A percentile compares a stretch with the other conserved stretches of the same genome.
phyloP scores from a whole-genome alignment of 1,140 invertebrate species.

The Diorhabda sublineata region DNA sequence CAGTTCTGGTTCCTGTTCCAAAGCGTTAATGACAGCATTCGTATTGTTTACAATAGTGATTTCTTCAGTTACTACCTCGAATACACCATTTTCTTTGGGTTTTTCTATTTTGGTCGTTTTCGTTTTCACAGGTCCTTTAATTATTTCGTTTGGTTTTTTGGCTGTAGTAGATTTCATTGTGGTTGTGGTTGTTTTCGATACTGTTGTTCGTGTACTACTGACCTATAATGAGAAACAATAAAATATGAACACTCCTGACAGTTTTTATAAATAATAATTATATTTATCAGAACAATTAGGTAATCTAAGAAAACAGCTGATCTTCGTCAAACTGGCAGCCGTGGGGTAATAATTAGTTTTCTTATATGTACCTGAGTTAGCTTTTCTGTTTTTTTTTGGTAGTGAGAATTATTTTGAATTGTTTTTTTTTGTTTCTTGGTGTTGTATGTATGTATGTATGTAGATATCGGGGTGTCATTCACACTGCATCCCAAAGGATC shows the following conservation, averaged over 20 bases:
- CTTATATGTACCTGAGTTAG: too few species aligned
- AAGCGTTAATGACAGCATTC: slow-evolving; percentile 15
- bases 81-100: slow-evolving; percentile 37
- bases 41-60: slow-evolving; percentile 32
- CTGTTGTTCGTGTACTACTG: slow-evolving; percentile 28
- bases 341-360: too few species aligned
- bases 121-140: slow-evolving; percentile 23
- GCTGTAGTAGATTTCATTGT: slow-evolving; percentile 26
- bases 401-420: too few species aligned
- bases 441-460: too few species aligned
- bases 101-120: slow-evolving; percentile 39
- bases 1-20: slow-evolving; percentile 26
- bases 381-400: too few species aligned
- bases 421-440: too few species aligned
- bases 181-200: slow-evolving; percentile 33
- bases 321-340: too few species aligned
- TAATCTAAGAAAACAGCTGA: too few species aligned
- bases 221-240: slow-evolving; percentile 18
- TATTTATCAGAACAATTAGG: too few species aligned
- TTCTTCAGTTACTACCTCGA: slow-evolving; percentile 34
- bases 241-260: slow-evolving; percentile 5
- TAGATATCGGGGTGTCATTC: too few species aligned
- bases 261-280: background rate
- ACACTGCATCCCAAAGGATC: too few species aligned
- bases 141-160: slow-evolving; percentile 37